Percentiles rank a stretch among this genome's conserved stretches.
Conservation (phyloP, 2,888 invertebrate genomes). For the Drosophila anceps region DNA sequence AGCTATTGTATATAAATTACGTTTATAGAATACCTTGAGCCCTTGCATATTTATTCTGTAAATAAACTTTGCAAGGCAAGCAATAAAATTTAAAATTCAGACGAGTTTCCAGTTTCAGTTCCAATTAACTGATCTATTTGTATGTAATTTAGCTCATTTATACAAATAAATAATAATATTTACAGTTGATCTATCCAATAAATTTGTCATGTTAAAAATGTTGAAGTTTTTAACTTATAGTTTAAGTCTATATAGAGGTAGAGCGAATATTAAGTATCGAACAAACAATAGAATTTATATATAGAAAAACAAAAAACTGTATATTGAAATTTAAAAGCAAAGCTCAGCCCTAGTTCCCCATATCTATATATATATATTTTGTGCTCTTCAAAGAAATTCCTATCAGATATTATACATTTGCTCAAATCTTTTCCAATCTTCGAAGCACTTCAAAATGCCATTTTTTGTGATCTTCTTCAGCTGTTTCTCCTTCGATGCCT, state of each 20-base stretch:
- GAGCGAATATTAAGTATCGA: too few relatives aligned
- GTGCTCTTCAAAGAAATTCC: not conserved
- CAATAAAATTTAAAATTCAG: not conserved
- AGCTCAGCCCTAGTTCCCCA: too few relatives aligned
- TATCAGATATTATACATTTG: not conserved
- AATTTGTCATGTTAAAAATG: not conserved
- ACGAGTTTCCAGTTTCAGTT: not conserved
- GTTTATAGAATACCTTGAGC: not conserved
- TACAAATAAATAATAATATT: not conserved
- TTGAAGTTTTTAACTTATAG: not conserved
- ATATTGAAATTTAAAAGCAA: too few relatives aligned
- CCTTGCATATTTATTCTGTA: not conserved
- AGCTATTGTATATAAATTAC: not conserved
- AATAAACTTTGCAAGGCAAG: not conserved
- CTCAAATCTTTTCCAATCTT: too few relatives aligned
- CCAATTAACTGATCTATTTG: not conserved
- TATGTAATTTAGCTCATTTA: not conserved
- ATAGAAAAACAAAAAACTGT: too few relatives aligned
- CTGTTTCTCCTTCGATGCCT: not conserved
- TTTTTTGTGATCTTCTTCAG: not conserved
- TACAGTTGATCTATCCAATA: not conserved
- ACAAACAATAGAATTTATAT: too few relatives aligned
- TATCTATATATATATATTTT: too few relatives aligned
- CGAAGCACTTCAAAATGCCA: too few relatives aligned
- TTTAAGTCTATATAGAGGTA: too few relatives aligned